These are phyloP conservation scores for Polydesmus complanatus DNA, from an alignment of 2,888 invertebrate species.

Conservation along the genomic window DNA sequence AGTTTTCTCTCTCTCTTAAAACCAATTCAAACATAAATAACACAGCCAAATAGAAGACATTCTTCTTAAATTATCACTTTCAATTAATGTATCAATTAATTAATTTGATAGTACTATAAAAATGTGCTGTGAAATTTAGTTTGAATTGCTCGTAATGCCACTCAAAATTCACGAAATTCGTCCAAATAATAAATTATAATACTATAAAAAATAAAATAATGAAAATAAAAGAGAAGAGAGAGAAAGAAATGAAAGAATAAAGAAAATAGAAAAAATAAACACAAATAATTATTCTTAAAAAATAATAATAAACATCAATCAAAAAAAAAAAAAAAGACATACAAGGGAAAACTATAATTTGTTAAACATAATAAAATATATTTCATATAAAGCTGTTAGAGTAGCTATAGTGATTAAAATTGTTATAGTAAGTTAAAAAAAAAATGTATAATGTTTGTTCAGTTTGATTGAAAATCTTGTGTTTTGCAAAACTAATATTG, in stretches of 20 bases:
- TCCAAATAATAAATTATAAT: background rate
- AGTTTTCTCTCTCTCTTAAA: background rate
- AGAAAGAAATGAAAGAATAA: background rate
- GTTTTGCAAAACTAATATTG: background rate
- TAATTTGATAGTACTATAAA: too few species aligned
- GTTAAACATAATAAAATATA: background rate
- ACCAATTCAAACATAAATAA: too few species aligned
- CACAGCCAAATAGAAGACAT: too few species aligned
- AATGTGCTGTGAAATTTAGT: too few species aligned
- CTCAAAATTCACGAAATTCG: background rate
- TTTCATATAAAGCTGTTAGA: too few species aligned
- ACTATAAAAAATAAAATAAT: background rate
- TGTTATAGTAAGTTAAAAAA: background rate
- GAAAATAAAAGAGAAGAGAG: background rate
- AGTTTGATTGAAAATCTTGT: background rate
- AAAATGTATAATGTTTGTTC: background rate
- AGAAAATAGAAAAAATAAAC: constrained; percentile 16
- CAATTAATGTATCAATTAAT: too few species aligned
- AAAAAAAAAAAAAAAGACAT: background rate
- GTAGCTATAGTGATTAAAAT: background rate
- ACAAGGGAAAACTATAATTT: background rate
- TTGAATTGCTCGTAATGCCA: too few species aligned
- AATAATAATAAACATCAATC: background rate
- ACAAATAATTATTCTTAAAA: background rate
- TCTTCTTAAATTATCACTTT: too few species aligned